phyloP scores from a whole-genome alignment of 2,888 invertebrate genomes.

The Cosmia pyralina region DNA sequence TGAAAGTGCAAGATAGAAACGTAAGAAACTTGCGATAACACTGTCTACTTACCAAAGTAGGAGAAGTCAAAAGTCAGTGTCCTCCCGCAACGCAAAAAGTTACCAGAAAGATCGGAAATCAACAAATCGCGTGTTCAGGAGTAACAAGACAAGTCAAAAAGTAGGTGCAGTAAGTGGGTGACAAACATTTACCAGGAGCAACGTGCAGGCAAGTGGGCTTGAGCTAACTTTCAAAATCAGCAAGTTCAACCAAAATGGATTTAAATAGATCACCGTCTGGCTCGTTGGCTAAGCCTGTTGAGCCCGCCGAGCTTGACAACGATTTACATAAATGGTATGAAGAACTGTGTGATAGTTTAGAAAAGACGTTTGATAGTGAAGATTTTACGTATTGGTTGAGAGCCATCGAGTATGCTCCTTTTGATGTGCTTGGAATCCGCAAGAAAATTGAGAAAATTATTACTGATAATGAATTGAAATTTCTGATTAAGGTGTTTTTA shows the following conservation, averaged over 20 bases:
- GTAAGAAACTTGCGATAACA: too few relatives aligned
- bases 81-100: neutral
- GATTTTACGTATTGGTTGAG: too few relatives aligned
- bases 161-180: too few relatives aligned
- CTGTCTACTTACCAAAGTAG: too few relatives aligned
- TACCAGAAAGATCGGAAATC: neutral
- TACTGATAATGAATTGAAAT: neutral
- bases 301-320: too few relatives aligned
- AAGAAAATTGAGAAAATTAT: neutral
- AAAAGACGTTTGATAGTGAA: too few relatives aligned
- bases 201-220: too few relatives aligned
- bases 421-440: neutral
- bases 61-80: neutral
- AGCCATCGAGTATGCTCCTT: neutral
- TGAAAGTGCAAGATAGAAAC: too few relatives aligned
- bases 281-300: too few relatives aligned
- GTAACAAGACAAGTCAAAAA: too few relatives aligned
- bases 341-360: too few relatives aligned
- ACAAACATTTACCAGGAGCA: neutral
- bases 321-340: too few relatives aligned
- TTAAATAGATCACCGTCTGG: neutral
- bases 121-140: neutral
- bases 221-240: neutral
- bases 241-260: neutral
- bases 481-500: neutral